Evolutionary conservation across 1,140 invertebrate genomes (phyloP), one percentile per base, ranked within the genome.

Genomic region (Drosophila rufa): DNA sequence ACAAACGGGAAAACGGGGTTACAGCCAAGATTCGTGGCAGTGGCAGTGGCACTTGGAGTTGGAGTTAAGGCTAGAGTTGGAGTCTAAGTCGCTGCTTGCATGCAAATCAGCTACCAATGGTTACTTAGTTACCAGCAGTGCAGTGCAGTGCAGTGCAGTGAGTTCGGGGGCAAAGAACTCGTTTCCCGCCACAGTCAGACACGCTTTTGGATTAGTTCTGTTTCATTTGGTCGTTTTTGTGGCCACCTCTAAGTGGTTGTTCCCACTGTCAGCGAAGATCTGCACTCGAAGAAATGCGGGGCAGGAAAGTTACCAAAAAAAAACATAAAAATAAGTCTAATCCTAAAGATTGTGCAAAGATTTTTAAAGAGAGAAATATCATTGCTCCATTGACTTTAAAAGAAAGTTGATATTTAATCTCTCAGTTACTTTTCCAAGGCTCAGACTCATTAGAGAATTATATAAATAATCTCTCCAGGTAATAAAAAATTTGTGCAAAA

Each of bases 31-130:
- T 78, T 78, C 65, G 75, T 79, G 75, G 70, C 78, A 43, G 42
- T 64, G 48, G 64, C 46, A 55, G 30, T 45, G 62, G 56, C 57
- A 59, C 51, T 71, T 53, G 42, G 58, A 60, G 27, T 80, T 19
- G 60, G 36, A 56, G 53, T 25, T 40, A 46, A 4, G n/a, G 33
- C 12, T 56, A 22, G 17, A 59, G 50, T 60, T 57, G 43, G 42
- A 42, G 60, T 70, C 55, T 27, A 66, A 59, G 71, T 70, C 57
- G 70, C 66, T 69, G 66, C 74, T 75, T 85, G 85, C 85, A 89
- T 89, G 85, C 85, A 89, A 89, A 89, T 89, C 85, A 90, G 73
- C 71, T 78, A 79, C 79, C 70, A 67, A 70, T 55, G 47, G 53
- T 59, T 48, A 68, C 61, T 48, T 56, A 40, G 36, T 45, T 48